Evolutionary conservation across 1,140 invertebrate species (phyloP).

Genomic region (Eriosoma lanigerum): DNA sequence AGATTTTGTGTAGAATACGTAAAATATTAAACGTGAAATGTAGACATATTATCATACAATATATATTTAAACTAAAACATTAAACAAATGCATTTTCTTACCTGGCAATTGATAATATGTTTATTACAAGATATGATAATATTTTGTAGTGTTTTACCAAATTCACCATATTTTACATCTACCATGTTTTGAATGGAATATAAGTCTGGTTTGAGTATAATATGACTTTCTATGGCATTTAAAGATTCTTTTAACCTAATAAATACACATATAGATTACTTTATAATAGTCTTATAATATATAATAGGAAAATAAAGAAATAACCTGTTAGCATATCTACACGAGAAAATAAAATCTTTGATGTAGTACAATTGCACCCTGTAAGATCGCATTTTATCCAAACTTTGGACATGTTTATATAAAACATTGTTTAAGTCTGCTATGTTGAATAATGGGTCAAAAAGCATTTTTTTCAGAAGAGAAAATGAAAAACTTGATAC

Average conservation of each 20-base stretch:
- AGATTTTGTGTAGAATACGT: no score
- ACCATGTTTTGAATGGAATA: constrained; percentile 77
- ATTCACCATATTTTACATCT: constrained; percentile 67
- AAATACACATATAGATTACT: no score
- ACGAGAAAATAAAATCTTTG: constrained; percentile 69
- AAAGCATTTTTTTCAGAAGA: constrained; percentile 74
- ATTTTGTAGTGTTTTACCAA: constrained; percentile 65
- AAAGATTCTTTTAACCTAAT: constrained; percentile 66
- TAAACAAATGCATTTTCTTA: constrained; percentile 58
- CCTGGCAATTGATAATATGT: constrained; percentile 71
- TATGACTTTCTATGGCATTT: constrained; percentile 64
- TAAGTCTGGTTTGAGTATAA: constrained; percentile 68
- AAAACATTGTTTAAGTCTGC: constrained; percentile 70
- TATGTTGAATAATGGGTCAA: constrained; percentile 78
- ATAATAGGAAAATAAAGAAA: no score
- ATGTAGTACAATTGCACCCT: constrained; percentile 70
- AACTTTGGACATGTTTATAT: constrained; percentile 65
- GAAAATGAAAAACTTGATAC: constrained; percentile 81
- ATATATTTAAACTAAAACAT: no score
- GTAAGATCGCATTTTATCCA: constrained; percentile 66
- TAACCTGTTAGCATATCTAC: constrained; percentile 67
- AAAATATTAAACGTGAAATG: no score
- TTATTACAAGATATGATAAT: constrained; percentile 65
- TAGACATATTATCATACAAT: neutral
- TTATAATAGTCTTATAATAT: no score